phyloP scores from a whole-genome alignment of 37 sponge, comb jelly and placozoan species.

The Trichoplax adhaerens region DNA sequence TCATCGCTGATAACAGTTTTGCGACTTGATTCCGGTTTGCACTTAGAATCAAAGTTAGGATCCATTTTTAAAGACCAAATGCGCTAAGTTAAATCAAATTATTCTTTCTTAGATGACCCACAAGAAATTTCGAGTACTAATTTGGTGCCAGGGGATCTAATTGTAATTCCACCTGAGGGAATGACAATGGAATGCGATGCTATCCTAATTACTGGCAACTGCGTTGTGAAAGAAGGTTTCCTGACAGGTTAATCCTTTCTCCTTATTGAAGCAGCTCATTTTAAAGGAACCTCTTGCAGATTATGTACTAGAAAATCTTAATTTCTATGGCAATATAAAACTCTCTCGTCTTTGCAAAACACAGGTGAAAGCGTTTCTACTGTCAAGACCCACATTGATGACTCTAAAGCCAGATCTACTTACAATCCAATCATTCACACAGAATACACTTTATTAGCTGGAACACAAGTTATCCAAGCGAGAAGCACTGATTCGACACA shows the following conservation, averaged over 20 bases:
- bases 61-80: too few species aligned
- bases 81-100: too few species aligned
- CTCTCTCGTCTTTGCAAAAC: too few species aligned
- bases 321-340: too few species aligned
- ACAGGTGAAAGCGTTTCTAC: conserved; percentile 73
- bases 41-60: too few species aligned
- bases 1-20: too few species aligned
- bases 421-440: conserved; percentile 37
- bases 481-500: conserved; percentile 22
- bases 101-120: too few species aligned
- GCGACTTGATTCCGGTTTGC: too few species aligned
- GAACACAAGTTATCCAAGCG: conserved; percentile 69
- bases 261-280: too few species aligned
- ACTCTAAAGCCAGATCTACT: too few species aligned
- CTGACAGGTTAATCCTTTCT: conserved; percentile 35
- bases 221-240: conserved; percentile 75
- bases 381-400: conserved; percentile 27
- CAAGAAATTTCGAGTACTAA: conserved; percentile 19
- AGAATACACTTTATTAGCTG: conserved; percentile 54
- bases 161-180: conserved; percentile 53
- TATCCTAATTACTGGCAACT: conserved; percentile 53
- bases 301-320: too few species aligned
- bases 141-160: conserved; percentile 71
- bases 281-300: too few species aligned
- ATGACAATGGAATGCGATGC: conserved; percentile 63